These are phyloP conservation scores for Ophioninae sp. DNA, from an alignment of 2,888 invertebrate genomes.

Conservation along the genomic window DNA sequence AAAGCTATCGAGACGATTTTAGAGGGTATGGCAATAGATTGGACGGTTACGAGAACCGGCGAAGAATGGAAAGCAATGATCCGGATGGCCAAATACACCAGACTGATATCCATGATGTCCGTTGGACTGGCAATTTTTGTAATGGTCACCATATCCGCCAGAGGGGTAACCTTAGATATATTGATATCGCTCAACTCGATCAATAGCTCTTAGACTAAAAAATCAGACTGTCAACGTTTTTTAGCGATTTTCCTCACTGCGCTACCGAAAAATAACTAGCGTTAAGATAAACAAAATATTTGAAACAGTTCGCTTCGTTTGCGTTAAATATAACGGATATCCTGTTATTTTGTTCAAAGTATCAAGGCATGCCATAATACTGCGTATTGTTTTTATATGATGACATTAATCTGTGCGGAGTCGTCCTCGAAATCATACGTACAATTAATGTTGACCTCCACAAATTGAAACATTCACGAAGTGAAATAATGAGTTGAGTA, in stretches of 20 bases:
- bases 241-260: background rate
- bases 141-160: constrained; percentile 44
- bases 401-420: no score
- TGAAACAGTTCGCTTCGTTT: no score
- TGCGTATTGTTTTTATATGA: no score
- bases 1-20: constrained; percentile 44
- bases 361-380: no score
- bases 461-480: no score
- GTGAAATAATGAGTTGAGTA: no score
- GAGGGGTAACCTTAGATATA: constrained; percentile 41
- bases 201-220: no score
- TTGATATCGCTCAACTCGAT: no score
- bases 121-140: constrained; percentile 62
- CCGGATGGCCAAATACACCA: constrained; percentile 59
- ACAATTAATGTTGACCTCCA: no score
- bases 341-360: no score
- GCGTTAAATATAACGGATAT: no score
- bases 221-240: background rate
- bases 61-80: constrained; percentile 59
- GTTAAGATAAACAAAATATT: background rate
- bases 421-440: no score
- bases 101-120: constrained; percentile 63
- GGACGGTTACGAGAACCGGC: constrained; percentile 27
- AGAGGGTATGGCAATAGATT: constrained; percentile 56
- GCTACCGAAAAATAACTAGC: background rate